Conservation (phyloP, 2,113 vertebrate genomes). For the Vulpes vulpes region DNA sequence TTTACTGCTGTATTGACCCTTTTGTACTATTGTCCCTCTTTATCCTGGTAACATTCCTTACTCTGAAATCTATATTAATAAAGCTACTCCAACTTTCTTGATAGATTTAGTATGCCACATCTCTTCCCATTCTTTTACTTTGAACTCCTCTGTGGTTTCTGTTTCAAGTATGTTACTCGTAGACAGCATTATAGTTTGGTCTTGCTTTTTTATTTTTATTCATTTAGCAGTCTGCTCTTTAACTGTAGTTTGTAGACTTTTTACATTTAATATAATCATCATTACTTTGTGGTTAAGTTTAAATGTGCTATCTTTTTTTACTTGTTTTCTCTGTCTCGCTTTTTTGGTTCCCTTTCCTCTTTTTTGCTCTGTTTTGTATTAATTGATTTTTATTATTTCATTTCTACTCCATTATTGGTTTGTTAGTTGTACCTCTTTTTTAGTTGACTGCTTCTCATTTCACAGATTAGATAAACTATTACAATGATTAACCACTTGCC, state of each 20-base stretch:
- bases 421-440: background rate
- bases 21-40: background rate
- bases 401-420: background rate
- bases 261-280: background rate
- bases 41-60: background rate
- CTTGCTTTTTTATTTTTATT: background rate
- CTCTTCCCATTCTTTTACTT: background rate
- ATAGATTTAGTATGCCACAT: background rate
- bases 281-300: background rate
- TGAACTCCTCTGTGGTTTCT: background rate
- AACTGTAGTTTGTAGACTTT: background rate
- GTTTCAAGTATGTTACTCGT: background rate
- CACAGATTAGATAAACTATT: background rate
- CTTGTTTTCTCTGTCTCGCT: background rate
- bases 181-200: background rate
- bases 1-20: background rate
- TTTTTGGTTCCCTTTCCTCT: background rate
- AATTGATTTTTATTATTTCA: conserved; percentile 14
- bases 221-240: background rate
- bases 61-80: conserved; percentile 25
- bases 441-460: background rate
- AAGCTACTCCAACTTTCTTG: background rate
- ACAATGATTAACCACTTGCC: background rate
- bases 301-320: background rate
- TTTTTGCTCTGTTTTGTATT: background rate